A percentile compares a stretch with the other conserved stretches of the same genome.
Conservation (phyloP, 1,140 invertebrate species). For the Sinella curviseta region DNA sequence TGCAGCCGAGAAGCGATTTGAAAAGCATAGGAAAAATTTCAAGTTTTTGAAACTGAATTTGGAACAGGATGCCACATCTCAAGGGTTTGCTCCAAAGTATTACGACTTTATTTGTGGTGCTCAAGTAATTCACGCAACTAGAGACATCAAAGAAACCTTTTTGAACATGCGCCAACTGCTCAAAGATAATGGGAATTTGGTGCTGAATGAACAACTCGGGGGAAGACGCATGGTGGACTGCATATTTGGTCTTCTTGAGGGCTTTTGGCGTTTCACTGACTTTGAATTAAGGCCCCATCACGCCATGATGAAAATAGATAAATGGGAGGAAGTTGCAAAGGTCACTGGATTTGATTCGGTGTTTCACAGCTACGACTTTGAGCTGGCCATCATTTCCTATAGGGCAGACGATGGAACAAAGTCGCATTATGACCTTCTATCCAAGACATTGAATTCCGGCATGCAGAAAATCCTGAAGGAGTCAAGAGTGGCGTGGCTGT, state of each 20-base stretch:
- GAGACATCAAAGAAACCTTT: conserved; percentile 7
- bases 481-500: too few species aligned
- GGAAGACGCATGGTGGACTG: neutral
- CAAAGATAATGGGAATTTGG: neutral
- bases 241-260: conserved; percentile 35
- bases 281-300: conserved; percentile 4
- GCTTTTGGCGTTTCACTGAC: conserved; percentile 38
- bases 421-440: too few species aligned
- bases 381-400: too few species aligned
- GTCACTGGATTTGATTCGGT: neutral
- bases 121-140: conserved; percentile 38
- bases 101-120: conserved; percentile 30
- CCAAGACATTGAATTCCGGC: too few species aligned
- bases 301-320: neutral
- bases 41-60: conserved; percentile 30
- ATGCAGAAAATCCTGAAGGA: too few species aligned
- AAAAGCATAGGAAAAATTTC: neutral
- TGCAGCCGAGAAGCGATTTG: neutral
- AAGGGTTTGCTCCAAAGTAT: conserved; percentile 31
- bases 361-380: neutral
- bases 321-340: neutral
- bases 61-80: conserved; percentile 33
- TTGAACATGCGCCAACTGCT: conserved; percentile 10
- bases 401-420: too few species aligned
- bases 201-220: neutral